phyloP scores from a whole-genome alignment of 2,797 vertebrate genomes.

The Hydrocynus forskahlii region DNA sequence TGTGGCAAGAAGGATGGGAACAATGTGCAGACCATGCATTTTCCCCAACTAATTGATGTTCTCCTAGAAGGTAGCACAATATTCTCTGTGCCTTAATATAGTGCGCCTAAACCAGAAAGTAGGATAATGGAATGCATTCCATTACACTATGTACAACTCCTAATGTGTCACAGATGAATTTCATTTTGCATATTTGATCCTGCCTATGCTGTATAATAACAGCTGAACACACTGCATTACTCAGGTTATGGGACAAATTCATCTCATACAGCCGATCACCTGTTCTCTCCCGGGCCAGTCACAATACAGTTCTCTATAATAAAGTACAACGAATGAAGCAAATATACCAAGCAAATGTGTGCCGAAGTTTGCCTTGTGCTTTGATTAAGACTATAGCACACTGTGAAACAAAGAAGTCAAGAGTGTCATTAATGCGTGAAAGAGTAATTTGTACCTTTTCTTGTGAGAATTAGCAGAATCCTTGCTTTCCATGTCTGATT shows the following conservation, averaged over 20 bases:
- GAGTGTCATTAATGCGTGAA: conserved; percentile 65
- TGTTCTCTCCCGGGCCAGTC: conserved; percentile 13
- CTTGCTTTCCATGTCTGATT: conserved; percentile 73
- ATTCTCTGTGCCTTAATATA: conserved; percentile 69
- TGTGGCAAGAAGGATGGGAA: conserved; percentile 40
- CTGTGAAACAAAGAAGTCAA: conserved; percentile 64
- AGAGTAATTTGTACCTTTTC: conserved; percentile 73
- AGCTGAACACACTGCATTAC: conserved; percentile 7
- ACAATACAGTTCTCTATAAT: conserved; percentile 3
- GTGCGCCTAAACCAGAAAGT: conserved; percentile 62
- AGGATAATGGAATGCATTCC: conserved; percentile 67
- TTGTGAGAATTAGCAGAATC: conserved; percentile 72
- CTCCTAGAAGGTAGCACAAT: conserved; percentile 66
- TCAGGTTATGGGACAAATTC: conserved; percentile 14
- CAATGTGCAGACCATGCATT: conserved; percentile 56
- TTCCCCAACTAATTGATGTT: conserved; percentile 70
- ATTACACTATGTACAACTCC: conserved; percentile 65
- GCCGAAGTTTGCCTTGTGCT: conserved; percentile 33
- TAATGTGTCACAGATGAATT: conserved; percentile 33
- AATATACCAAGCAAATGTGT: conserved; percentile 26
- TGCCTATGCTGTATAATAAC: conserved; percentile 46
- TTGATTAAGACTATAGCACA: conserved; percentile 49
- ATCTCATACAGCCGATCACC: conserved; percentile 7
- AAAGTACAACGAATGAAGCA: conserved; percentile 27
- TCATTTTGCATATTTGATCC: conserved; percentile 60